Evolutionary conservation across 2,797 vertebrate species (phyloP).

Genomic region (Acanthurus tractus): DNA sequence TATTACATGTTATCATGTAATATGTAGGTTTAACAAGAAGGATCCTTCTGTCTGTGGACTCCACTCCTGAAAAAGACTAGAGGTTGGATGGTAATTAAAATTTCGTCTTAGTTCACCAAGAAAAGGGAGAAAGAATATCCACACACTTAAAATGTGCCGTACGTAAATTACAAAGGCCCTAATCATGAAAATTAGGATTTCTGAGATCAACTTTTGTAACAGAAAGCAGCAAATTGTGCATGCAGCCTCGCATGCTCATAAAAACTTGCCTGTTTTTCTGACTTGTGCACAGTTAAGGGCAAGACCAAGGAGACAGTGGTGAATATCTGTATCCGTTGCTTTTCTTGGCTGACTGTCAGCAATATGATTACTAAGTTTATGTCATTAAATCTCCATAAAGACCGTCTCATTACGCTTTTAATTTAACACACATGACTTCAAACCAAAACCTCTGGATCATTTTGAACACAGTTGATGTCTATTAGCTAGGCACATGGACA

Average conservation of each 20-base stretch:
- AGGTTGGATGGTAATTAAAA: too few relatives aligned
- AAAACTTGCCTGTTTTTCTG: constrained; percentile 5
- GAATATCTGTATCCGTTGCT: background rate
- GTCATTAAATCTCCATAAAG: background rate
- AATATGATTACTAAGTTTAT: background rate
- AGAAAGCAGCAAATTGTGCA: constrained; percentile 13
- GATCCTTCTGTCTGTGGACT: too few relatives aligned
- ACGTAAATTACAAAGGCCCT: background rate
- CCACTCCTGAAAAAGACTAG: background rate
- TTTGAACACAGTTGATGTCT: background rate
- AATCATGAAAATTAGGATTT: background rate
- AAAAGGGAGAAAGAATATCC: background rate
- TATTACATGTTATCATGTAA: too few relatives aligned
- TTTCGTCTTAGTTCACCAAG: background rate
- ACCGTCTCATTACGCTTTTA: background rate
- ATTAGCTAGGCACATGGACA: background rate
- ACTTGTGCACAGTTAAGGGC: background rate
- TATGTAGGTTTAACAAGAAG: too few relatives aligned
- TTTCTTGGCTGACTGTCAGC: background rate
- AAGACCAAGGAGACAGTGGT: background rate
- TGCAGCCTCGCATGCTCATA: background rate
- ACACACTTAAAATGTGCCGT: background rate
- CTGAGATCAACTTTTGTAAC: background rate
- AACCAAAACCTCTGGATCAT: background rate
- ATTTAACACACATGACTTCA: background rate